Base-by-base conservation (phyloP, 64 coral and sea anemone species). In the Dendronephthya gigantea region DNA sequence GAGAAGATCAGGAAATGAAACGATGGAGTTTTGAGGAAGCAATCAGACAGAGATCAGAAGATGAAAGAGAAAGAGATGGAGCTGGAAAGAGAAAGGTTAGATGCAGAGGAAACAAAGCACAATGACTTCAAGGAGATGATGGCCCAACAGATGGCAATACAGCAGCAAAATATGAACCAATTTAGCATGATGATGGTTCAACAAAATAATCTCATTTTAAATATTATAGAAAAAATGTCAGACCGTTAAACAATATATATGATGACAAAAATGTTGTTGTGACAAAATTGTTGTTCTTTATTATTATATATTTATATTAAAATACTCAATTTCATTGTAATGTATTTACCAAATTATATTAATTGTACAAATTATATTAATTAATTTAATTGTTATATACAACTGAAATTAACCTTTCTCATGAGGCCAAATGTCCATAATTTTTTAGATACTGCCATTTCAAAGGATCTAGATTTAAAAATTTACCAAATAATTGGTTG, bases 151-250 rank as follows among this genome's bases (percentile, higher is more conserved):
- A 40, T 68, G 66, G 59, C 66, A 0, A 56, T 70, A 40, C 85
- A 86, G 85, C 85, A 41, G 2, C 12, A 86, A n/a, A 56, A 68
- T 43, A 59, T 75, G 22, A 39, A 11, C 36, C 85, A 87, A 28
- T 66, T 86, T 86, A 28, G 68, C 65, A 49, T 62, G 31, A 62
- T 86, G 49, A 34, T 86, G 27, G 15, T 37, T 1, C 84, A 86
- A 40, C 84, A 86, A 36, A 86, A 37, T n/a, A 52, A 65, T 38
- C 22, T 86, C n/a, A 65, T 86, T 27, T 2, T 86, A 23, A 9
- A 15, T 52, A 84, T 55, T 7, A 27, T 76, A 15, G 69, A 37
- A 37, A 76, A 76, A 76, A 3, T 22, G n/a, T 34, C 69, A n/a
- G 6, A 66, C 19, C 22, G 19, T n/a, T 66, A 22, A 66, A 66